phyloP scores from a whole-genome alignment of 2,113 vertebrate genomes.

The Eurypyga helias region DNA sequence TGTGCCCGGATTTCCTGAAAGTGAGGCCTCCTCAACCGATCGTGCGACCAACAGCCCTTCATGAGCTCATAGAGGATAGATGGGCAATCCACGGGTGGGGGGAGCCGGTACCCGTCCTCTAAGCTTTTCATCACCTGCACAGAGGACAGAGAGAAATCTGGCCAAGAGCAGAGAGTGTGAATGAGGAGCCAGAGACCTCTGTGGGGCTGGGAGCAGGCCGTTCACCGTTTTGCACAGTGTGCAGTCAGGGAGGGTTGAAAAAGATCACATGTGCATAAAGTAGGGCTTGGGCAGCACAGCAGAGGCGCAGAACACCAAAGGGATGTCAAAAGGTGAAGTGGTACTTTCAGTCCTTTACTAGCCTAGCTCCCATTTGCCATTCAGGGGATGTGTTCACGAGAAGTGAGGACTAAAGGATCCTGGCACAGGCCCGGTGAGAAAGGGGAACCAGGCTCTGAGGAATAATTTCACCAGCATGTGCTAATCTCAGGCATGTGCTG shows the following conservation, averaged over 20 bases:
- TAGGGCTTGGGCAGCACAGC: background rate
- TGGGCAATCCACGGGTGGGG: conserved; percentile 80
- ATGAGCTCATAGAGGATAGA: conserved; percentile 81
- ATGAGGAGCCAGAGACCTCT: background rate
- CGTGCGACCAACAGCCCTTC: conserved; percentile 81
- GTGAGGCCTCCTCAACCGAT: conserved; percentile 69
- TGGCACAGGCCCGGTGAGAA: background rate
- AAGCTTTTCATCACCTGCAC: conserved; percentile 82
- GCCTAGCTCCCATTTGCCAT: background rate
- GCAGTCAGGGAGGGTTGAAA: background rate
- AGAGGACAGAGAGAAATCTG: background rate
- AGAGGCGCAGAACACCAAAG: background rate
- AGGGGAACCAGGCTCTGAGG: background rate
- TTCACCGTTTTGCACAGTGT: background rate
- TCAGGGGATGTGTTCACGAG: background rate
- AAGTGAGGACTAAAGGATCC: background rate
- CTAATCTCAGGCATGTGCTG: background rate
- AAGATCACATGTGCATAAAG: accelerated
- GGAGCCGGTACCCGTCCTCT: conserved; percentile 79
- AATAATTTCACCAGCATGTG: background rate
- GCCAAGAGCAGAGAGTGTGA: background rate
- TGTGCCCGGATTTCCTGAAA: conserved; percentile 79
- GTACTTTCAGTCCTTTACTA: background rate
- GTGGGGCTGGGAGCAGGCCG: background rate
- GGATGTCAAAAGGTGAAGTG: background rate